These are phyloP conservation scores for Rafetus swinhoei DNA, from an alignment of 2,113 vertebrate species.

Conservation along the genomic window DNA sequence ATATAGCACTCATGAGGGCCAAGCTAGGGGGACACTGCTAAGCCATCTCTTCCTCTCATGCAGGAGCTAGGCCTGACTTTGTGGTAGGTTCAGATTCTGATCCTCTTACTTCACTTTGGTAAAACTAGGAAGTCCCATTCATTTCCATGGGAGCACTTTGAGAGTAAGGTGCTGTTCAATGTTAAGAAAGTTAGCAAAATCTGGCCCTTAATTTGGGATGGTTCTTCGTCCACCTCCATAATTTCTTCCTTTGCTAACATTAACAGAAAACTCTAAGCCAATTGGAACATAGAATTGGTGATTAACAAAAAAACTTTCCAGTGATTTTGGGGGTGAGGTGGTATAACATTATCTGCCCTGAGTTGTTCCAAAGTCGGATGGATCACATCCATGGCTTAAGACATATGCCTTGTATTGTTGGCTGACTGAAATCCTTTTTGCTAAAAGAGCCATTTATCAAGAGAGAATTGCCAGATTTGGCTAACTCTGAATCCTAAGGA, in stretches of 20 bases:
- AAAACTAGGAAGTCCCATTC: not conserved
- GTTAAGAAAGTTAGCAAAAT: not conserved
- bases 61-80: not conserved
- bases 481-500: conserved; percentile 15
- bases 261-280: not conserved
- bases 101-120: not conserved
- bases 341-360: not conserved
- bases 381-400: not conserved
- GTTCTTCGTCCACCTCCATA: not conserved
- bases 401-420: conserved; percentile 7
- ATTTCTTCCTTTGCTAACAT: not conserved
- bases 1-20: not conserved
- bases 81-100: not conserved
- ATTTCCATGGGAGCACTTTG: not conserved
- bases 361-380: not conserved
- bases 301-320: not conserved
- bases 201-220: not conserved
- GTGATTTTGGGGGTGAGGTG: not conserved
- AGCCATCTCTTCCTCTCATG: not conserved
- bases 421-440: not conserved
- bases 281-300: not conserved
- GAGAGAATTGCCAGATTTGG: conserved; percentile 41
- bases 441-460: conserved; percentile 47
- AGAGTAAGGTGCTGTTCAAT: not conserved
- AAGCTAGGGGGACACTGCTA: not conserved